phyloP scores from a whole-genome alignment of 2,113 vertebrate species.

The Micronycteris hirsuta region DNA sequence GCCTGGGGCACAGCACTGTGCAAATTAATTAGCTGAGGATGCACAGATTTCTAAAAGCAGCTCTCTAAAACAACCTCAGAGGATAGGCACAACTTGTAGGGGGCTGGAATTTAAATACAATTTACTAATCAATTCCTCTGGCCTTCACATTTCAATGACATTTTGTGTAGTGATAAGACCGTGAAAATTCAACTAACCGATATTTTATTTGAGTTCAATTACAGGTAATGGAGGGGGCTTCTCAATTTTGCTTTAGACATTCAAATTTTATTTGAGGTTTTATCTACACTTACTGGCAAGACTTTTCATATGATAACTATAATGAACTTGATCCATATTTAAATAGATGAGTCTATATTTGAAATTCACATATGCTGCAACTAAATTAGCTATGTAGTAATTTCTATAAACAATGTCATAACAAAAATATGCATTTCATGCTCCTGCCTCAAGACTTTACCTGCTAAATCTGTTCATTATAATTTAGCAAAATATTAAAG shows the following conservation, averaged over 20 bases:
- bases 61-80: slow-evolving; percentile 27
- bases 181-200: slow-evolving; percentile 73
- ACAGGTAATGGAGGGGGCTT: background rate
- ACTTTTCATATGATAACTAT: slow-evolving; percentile 45
- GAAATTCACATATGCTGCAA: slow-evolving; percentile 69
- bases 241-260: background rate
- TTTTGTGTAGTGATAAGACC: slow-evolving; percentile 63
- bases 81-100: slow-evolving; percentile 35
- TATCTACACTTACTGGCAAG: slow-evolving; percentile 45
- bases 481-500: background rate
- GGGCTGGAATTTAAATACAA: slow-evolving; percentile 74
- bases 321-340: slow-evolving; percentile 70
- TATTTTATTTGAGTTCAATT: slow-evolving; percentile 58
- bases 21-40: slow-evolving; percentile 65
- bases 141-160: slow-evolving; percentile 76
- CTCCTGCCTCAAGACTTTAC: background rate
- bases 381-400: slow-evolving; percentile 59
- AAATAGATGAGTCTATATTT: slow-evolving; percentile 68
- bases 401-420: slow-evolving; percentile 51
- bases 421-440: slow-evolving; percentile 38
- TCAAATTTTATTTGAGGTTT: slow-evolving; percentile 40
- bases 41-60: slow-evolving; percentile 53
- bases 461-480: background rate
- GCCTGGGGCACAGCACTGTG: slow-evolving; percentile 35
- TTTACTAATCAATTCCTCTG: slow-evolving; percentile 78